These are phyloP conservation scores for Darevskia mixta DNA, from an alignment of 2,797 vertebrate genomes.

Conservation along the genomic window DNA sequence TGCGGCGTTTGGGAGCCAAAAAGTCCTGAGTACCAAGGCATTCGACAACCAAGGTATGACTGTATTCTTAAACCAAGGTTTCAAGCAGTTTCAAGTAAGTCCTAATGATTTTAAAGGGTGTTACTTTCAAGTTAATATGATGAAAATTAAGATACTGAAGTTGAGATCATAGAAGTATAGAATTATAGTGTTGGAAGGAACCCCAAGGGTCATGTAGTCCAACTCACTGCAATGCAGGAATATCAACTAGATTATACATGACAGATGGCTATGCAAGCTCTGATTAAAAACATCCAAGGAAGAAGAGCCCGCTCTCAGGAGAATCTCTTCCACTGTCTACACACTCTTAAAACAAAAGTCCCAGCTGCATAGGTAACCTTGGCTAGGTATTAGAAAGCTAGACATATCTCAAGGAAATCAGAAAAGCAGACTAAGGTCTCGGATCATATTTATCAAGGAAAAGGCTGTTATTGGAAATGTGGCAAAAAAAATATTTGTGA, in stretches of 20 bases:
- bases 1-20: too few relatives aligned
- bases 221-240: too few relatives aligned
- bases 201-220: too few relatives aligned
- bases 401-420: background rate
- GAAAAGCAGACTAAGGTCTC: background rate
- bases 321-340: too few relatives aligned
- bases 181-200: background rate
- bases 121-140: background rate
- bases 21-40: too few relatives aligned
- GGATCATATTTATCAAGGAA: background rate
- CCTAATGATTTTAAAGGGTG: background rate
- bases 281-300: too few relatives aligned
- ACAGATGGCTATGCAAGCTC: background rate
- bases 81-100: background rate
- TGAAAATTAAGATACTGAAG: background rate
- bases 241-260: too few relatives aligned
- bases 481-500: background rate
- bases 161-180: background rate
- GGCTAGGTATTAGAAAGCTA: background rate
- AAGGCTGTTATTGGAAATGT: background rate
- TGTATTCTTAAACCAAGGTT: background rate
- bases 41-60: too few relatives aligned
- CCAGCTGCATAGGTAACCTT: background rate
- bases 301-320: too few relatives aligned
- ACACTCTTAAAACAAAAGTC: background rate